A percentile compares a stretch with the other conserved stretches of the same genome.
phyloP scores from a whole-genome alignment of 2,888 invertebrate genomes.

The Hyposoter didymator region DNA sequence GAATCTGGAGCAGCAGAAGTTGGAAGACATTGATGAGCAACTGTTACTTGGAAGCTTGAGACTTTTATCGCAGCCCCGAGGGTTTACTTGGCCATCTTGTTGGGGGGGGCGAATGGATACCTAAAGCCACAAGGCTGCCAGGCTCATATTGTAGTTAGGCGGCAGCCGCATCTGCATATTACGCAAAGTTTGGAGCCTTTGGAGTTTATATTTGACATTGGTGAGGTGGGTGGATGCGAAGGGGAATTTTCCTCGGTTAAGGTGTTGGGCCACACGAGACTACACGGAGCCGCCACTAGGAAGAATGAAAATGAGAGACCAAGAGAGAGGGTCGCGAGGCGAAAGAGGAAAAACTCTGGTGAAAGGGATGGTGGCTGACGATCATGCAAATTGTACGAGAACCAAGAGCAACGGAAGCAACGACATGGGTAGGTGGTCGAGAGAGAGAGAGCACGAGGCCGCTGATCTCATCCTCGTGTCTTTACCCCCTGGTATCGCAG shows the following conservation, averaged over 20 bases:
- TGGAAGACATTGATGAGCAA: constrained; percentile 6
- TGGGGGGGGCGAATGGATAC: constrained; percentile 18
- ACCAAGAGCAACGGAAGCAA: constrained; percentile 11
- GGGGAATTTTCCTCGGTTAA: too few species aligned
- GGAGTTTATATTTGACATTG: constrained; percentile 62
- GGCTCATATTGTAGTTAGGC: constrained; percentile 5
- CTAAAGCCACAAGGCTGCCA: not conserved
- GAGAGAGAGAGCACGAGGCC: constrained; percentile 46
- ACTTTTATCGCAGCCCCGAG: constrained; percentile 5
- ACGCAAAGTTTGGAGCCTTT: constrained; percentile 40
- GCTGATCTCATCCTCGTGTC: constrained; percentile 72
- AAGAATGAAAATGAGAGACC: constrained; percentile 38
- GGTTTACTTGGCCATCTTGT: constrained; percentile 27
- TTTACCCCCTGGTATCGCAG: constrained; percentile 74
- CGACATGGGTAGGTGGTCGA: constrained; percentile 63
- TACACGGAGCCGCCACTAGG: not conserved
- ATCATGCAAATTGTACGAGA: constrained; percentile 60
- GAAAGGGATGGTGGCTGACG: constrained; percentile 33
- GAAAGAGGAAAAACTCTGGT: constrained; percentile 36
- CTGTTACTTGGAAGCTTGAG: not conserved
- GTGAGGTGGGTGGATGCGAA: constrained; percentile 35
- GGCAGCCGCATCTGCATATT: constrained; percentile 54
- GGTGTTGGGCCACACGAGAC: constrained; percentile 34
- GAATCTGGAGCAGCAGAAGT: not conserved
- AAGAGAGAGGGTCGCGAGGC: not conserved